phyloP scores from a whole-genome alignment of 2,113 vertebrate species.

The Syrmaticus mikado region DNA sequence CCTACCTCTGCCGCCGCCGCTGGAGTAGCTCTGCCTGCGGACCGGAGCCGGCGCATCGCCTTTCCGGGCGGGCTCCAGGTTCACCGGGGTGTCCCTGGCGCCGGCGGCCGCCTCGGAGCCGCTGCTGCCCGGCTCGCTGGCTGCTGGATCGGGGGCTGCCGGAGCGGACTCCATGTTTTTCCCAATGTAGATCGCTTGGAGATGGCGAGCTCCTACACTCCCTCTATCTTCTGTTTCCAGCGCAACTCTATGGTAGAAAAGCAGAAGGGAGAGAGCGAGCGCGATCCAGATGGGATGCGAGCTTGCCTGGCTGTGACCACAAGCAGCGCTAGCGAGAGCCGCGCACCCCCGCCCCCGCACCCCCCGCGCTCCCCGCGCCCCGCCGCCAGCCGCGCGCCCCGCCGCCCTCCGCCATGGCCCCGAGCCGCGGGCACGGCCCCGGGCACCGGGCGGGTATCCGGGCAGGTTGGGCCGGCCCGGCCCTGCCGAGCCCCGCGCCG shows the following conservation, averaged over 20 bases:
- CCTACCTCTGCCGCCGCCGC: constrained; percentile 89
- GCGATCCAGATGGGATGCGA: constrained; percentile 87
- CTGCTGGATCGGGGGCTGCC: constrained; percentile 86
- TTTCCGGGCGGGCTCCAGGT: constrained; percentile 90
- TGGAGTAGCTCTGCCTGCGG: constrained; percentile 91
- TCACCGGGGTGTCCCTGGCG: constrained; percentile 89
- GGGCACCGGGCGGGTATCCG: background rate
- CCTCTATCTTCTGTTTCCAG: constrained; percentile 91
- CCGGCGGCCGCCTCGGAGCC: constrained; percentile 90
- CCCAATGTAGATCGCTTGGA: constrained; percentile 83
- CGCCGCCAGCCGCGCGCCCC: too few species aligned
- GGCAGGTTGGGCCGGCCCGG: too few species aligned
- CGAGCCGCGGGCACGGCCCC: background rate
- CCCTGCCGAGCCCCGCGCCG: background rate
- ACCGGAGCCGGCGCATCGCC: constrained; percentile 87
- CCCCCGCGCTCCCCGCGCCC: too few species aligned
- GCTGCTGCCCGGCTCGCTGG: constrained; percentile 91
- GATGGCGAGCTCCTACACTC: constrained; percentile 85
- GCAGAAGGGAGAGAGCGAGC: constrained; percentile 73
- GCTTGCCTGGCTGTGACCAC: constrained; percentile 88
- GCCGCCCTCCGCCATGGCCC: background rate
- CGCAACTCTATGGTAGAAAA: constrained; percentile 86
- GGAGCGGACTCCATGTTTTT: constrained; percentile 95
- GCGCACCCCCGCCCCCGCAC: background rate
- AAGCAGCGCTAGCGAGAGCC: constrained; percentile 92